These are phyloP conservation scores for Diceros bicornis DNA, from an alignment of 2,797 vertebrate species.

Conservation along the genomic window DNA sequence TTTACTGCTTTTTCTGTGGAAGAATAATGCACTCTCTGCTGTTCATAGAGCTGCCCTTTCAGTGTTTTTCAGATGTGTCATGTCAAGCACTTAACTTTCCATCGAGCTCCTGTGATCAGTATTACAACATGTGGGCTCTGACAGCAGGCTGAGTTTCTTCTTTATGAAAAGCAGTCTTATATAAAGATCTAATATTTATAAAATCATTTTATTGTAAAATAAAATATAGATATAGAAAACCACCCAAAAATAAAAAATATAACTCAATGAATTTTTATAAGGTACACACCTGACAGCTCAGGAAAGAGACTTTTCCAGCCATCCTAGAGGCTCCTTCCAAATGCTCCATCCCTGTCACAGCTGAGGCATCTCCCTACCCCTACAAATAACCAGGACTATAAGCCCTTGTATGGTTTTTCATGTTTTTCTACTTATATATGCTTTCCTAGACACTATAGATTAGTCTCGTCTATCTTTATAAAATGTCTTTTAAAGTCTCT, in stretches of 20 bases:
- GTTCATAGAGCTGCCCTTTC: background rate
- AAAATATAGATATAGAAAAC: background rate
- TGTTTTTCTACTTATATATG: background rate
- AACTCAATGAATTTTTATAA: background rate
- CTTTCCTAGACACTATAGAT: background rate
- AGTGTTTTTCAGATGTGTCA: background rate
- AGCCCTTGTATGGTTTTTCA: background rate
- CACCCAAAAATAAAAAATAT: background rate
- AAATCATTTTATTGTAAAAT: constrained; percentile 14
- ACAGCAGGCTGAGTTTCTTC: background rate
- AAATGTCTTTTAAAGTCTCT: background rate
- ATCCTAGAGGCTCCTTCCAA: background rate
- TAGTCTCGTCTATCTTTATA: background rate
- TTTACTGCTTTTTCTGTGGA: background rate
- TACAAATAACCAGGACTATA: background rate
- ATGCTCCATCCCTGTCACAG: background rate
- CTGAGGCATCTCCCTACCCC: too few species aligned
- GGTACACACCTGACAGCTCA: background rate
- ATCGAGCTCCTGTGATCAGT: background rate
- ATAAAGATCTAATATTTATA: background rate
- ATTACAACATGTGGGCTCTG: background rate
- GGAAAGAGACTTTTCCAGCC: background rate
- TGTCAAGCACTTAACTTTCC: background rate
- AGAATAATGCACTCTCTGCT: background rate
- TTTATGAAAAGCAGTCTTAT: background rate